These are phyloP conservation scores for Hormaphis cornu DNA, from an alignment of 1,140 invertebrate genomes.

Conservation along the genomic window DNA sequence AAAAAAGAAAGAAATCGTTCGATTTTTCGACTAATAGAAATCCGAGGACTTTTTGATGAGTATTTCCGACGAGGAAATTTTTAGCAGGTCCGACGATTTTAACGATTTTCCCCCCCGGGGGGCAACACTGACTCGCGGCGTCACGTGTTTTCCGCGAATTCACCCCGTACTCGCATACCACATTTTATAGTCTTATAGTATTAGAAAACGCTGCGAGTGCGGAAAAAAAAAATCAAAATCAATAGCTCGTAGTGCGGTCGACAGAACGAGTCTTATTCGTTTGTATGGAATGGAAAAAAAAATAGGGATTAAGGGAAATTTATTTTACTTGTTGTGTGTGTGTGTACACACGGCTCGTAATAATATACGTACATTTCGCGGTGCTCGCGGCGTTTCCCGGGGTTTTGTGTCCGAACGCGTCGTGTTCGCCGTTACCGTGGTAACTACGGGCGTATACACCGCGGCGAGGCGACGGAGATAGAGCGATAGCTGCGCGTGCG, in stretches of 20 bases:
- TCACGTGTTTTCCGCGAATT: too few species aligned
- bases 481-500: not conserved
- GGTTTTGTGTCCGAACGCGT: conserved; percentile 15
- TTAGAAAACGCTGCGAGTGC: too few species aligned
- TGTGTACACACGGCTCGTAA: not conserved
- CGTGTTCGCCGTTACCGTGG: conserved; percentile 21
- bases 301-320: conserved; percentile 7
- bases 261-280: not conserved
- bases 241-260: not conserved
- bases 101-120: too few species aligned
- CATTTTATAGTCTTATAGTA: too few species aligned
- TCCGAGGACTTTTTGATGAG: too few species aligned
- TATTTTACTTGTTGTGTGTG: conserved; percentile 3
- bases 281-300: not conserved
- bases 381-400: not conserved
- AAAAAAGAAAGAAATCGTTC: too few species aligned
- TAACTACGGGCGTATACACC: not conserved
- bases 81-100: too few species aligned
- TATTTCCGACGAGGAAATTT: too few species aligned
- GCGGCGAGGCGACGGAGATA: not conserved
- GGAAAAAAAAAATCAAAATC: not conserved
- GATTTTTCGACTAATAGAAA: too few species aligned
- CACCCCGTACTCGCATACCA: too few species aligned
- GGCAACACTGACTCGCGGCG: too few species aligned
- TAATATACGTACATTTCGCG: not conserved